Evolutionary conservation across 2,113 vertebrate species (phyloP).

Genomic region (Pterophyllum scalare): DNA sequence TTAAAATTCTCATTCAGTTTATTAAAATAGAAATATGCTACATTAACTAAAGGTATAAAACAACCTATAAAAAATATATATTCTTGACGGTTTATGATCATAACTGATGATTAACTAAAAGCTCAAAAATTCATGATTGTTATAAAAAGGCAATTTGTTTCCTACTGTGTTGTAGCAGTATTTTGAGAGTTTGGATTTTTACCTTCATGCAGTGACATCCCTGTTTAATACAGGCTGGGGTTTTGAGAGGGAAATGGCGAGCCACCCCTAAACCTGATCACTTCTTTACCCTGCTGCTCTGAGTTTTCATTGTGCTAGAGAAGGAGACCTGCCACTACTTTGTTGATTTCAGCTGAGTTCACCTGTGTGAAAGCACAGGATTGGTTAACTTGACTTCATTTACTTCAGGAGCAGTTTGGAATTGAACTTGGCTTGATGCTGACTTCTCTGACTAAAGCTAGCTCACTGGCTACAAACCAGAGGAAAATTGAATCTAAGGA

Average conservation of each 20-base stretch:
- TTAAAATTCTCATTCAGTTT: neutral
- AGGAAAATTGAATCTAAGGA: too few species aligned
- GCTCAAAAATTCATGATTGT: too few species aligned
- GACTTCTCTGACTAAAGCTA: too few species aligned
- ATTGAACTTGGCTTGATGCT: too few species aligned
- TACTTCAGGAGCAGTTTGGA: too few species aligned
- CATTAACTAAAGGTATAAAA: neutral
- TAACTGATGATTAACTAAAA: too few species aligned
- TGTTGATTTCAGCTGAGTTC: neutral
- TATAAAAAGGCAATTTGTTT: too few species aligned
- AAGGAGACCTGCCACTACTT: neutral
- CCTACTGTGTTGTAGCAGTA: too few species aligned
- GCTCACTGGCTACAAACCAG: too few species aligned
- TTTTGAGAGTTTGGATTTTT: neutral
- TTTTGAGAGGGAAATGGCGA: neutral
- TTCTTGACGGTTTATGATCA: too few species aligned
- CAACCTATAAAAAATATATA: too few species aligned
- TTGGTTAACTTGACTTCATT: too few species aligned
- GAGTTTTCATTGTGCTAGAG: neutral
- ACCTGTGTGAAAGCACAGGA: neutral
- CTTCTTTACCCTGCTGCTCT: accelerated
- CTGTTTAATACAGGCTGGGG: neutral
- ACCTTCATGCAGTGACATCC: neutral
- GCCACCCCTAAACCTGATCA: neutral
- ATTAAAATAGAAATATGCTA: neutral